Conservation (phyloP, 2,888 invertebrate species). For the Penaeus monodon region DNA sequence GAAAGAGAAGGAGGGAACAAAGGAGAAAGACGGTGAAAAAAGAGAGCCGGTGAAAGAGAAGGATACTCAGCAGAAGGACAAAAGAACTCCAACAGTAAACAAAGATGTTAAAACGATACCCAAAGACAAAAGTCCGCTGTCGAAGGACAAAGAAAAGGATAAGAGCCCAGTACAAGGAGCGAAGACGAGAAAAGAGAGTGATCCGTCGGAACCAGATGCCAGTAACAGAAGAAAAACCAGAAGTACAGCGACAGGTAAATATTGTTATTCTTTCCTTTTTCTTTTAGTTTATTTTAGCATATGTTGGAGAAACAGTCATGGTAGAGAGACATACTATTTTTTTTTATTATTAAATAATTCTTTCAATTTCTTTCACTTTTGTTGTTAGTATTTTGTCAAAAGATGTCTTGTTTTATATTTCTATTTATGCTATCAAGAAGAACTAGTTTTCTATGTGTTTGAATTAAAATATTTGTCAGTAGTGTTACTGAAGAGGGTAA, state of each 20-base stretch:
- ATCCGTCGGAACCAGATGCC: slow-evolving; percentile 54
- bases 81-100: slow-evolving; percentile 33
- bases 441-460: too few species aligned
- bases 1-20: slow-evolving; percentile 15
- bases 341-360: too few species aligned
- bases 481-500: too few species aligned
- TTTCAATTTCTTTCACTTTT: too few species aligned
- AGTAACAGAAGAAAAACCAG: slow-evolving; percentile 63
- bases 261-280: not conserved
- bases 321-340: too few species aligned
- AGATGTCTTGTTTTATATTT: too few species aligned
- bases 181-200: slow-evolving; percentile 54
- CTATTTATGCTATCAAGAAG: too few species aligned
- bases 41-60: slow-evolving; percentile 53
- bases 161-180: slow-evolving; percentile 46
- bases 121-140: slow-evolving; percentile 57
- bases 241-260: slow-evolving; percentile 63
- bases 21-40: slow-evolving; percentile 40
- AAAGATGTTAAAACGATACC: slow-evolving; percentile 42
- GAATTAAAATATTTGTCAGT: too few species aligned
- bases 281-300: not conserved
- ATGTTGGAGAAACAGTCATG: not conserved
- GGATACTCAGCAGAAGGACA: slow-evolving; percentile 57
- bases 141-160: slow-evolving; percentile 52
- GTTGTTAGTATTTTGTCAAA: too few species aligned